Base-by-base conservation (phyloP, 2,797 vertebrate species). In the Lycodopsis pacificus region DNA sequence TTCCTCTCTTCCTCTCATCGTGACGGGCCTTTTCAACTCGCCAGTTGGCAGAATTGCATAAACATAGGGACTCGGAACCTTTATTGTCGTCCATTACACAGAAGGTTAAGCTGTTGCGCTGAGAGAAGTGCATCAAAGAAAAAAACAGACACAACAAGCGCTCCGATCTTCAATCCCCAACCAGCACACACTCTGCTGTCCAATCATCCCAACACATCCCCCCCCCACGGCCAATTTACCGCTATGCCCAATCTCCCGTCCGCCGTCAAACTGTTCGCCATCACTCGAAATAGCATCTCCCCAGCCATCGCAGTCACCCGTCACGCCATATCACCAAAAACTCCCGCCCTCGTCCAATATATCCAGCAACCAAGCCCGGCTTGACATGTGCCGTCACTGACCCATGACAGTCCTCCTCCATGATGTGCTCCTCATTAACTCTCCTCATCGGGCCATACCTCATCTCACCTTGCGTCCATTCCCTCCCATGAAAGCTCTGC, bases 141-240 rank as follows among this genome's bases (percentile, higher is more conserved):
- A 83, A 83, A 83, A 10, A 64, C 72, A 84, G 72, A 65, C 48
- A 71, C 79, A 81, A 84, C 69, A 81, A 71, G 86, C 49, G 63
- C 64, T 73, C 62, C 78, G 72, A 80, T 88, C 88, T 89, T 75
- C 78, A 73, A 76, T 78, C 76, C 71, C 80, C 61, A 51, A 74
- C 77, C 79, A 87, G 65, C 51, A 79, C 69, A 73, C 83, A 67
- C 77, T 72, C 68, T 62, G 76, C 81, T 79, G 56, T 80, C 80
- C 81, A 90, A 88, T 89, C 86, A 87, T 86, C 87, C 79, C 76
- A 89, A 89, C 78, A 74, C 65, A 82, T 84, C 74, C 72, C 77
- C 74, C 72, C 77, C 79, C 81, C 57, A 80, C 32, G 75, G 82
- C 82, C 88, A 91, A 90, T 91, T 90, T 86, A 81, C 81, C 46